Evolutionary conservation across 2,797 vertebrate genomes (phyloP), one percentile per base, ranked within the genome.

Genomic region (Limosa lapponica): DNA sequence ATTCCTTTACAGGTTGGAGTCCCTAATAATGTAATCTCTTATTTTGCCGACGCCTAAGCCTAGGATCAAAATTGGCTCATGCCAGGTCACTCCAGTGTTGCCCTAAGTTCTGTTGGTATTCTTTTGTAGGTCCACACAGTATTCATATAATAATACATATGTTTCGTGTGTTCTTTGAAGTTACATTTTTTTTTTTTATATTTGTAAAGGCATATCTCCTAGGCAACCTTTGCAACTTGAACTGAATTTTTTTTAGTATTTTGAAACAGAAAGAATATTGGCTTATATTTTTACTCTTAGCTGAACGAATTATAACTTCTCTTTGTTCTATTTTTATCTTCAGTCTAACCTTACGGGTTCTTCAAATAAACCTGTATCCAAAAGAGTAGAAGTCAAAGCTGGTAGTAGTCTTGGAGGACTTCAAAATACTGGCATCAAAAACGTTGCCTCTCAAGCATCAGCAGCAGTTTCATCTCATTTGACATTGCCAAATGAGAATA

Each of bases 311-410:
- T 95, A 84, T 86, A 96, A 90, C 81, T 82, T 90, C 52, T 95
- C 62, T 81, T 95, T 86, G 52, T 94, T 92, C 39, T 84, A 0
- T n/a, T 81, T 97, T 96, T 91, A 59, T 72, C 82, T 97, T 97
- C 85, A 98, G 98, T 95, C 97, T 73, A 97, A 92, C 93, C 93
- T 98, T 93, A 96, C 93, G 30, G 77, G 94, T 88, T 94, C 92
- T 89, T 98, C 97, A 93, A 98, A 91, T 97, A 98, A 98, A 91
- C 87, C 97, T 69, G 17, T 93, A 39, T 64, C 90, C 82, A 98
- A 98, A 92, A 97, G 92, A 90, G 41, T 22, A 11, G 89, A 96
- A 81, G 85, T 85, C 41, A 96, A 96, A 77, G 71, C 90, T 86
- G 90, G 70, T 58, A 57, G 84, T 48, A 57, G 66, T 44, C 58